These are phyloP conservation scores for Tinea trinotella DNA, from an alignment of 2,888 invertebrate genomes.

Conservation along the genomic window DNA sequence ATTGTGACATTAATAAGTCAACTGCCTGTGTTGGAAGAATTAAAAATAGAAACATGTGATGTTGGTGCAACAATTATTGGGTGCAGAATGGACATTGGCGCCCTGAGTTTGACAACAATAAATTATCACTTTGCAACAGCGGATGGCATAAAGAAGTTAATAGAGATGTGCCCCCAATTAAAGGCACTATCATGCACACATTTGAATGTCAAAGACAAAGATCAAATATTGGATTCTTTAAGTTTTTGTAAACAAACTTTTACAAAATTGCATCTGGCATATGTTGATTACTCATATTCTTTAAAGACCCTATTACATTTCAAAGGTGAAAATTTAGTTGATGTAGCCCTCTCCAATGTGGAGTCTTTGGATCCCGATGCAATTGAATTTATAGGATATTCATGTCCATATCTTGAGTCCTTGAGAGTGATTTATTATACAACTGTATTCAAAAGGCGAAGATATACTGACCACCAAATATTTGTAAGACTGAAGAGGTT, in stretches of 20 bases:
- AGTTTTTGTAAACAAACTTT: slow-evolving; percentile 47
- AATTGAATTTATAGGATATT: slow-evolving; percentile 46
- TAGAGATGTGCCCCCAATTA: slow-evolving; percentile 56
- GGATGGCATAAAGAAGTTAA: slow-evolving; percentile 51
- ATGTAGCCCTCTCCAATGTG: slow-evolving; percentile 61
- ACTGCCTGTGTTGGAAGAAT: slow-evolving; percentile 56
- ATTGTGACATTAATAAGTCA: slow-evolving; percentile 52
- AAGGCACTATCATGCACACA: slow-evolving; percentile 57
- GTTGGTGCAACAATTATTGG: slow-evolving; percentile 59
- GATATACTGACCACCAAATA: slow-evolving; percentile 30
- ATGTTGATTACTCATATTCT: slow-evolving; percentile 55
- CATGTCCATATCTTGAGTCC: slow-evolving; percentile 53
- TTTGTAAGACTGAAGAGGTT: slow-evolving; percentile 48
- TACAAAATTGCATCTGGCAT: slow-evolving; percentile 30
- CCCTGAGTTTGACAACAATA: slow-evolving; percentile 55
- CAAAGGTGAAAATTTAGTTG: slow-evolving; percentile 56
- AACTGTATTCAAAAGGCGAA: not conserved
- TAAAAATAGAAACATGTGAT: slow-evolving; percentile 64
- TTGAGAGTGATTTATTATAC: slow-evolving; percentile 48
- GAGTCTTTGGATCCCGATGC: slow-evolving; percentile 54
- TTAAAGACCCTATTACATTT: slow-evolving; percentile 47
- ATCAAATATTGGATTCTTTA: slow-evolving; percentile 54
- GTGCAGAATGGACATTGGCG: slow-evolving; percentile 45
- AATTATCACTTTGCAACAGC: slow-evolving; percentile 63
- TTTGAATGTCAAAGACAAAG: slow-evolving; percentile 55